Evolutionary conservation across 2,113 vertebrate species (phyloP), one percentile per base, ranked within the genome.

Genomic region (Hydrochoerus hydrochaeris): DNA sequence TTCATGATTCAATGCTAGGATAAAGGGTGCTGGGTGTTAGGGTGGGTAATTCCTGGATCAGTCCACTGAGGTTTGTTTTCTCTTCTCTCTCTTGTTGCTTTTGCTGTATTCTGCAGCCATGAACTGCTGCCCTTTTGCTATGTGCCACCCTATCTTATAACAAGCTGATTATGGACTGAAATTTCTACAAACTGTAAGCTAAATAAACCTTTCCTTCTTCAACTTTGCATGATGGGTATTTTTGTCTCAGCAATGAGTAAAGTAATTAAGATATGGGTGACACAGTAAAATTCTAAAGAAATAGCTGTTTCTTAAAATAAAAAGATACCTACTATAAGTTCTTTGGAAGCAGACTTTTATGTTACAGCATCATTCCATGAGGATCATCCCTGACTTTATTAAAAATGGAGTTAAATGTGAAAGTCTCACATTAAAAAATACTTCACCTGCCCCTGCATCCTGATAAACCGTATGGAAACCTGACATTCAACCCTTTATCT

Each of bases 221-320:
- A 69, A 69, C 1, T 69, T 35, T 69, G 65, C 32, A 7, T n/a
- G 35, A n/a, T n/a, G 7, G 32, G 35, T 69, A 69, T n/a, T 69
- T 67, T n/a, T 35, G 16, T n/a, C 14, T 69, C 32, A 19, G 6
- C 16, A n/a, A 69, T n/a, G 65, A n/a, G 63, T 65, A 67, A 57
- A 49, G 46, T 52, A 52, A 52, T 17, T 58, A 58, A 67, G 60
- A 30, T 5, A 67, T 86, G 5, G 26, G 62, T 30, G 3, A 87
- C 30, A 11, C 94, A 81, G 44, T 81, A 92, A 90, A 89, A 75
- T 58, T 52, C n/a, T 81, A 7, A 49, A 85, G 92, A 83, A 58
- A 24, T 14, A 9, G 10, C 62, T 1, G 5, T 35, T 77, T 90
- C 67, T 71, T 65, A 3, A 71, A 81, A 86, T 60, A 91, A 85